Percentiles rank a stretch among this genome's conserved stretches.
Conservation (phyloP, 2,113 vertebrate genomes). For the Thamnophis sirtalis region DNA sequence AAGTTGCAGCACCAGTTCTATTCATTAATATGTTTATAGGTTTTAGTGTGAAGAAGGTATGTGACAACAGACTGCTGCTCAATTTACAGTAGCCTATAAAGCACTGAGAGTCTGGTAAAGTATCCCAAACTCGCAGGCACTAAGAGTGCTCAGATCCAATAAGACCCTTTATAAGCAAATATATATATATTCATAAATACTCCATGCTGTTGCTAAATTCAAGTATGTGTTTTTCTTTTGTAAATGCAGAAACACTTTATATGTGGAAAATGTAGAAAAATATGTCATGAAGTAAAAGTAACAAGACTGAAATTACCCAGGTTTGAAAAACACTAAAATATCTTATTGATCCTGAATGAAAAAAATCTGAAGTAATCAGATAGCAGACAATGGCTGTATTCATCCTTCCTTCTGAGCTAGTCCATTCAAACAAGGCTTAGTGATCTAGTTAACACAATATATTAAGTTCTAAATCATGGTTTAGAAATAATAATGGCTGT, state of each 20-base stretch:
- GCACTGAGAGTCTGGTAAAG: background rate
- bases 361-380: background rate
- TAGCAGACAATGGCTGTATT: background rate
- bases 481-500: background rate
- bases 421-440: background rate
- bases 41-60: background rate
- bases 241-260: background rate
- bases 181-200: background rate
- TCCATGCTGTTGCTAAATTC: background rate
- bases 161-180: background rate
- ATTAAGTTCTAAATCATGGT: background rate
- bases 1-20: background rate
- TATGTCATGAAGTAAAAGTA: background rate
- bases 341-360: background rate
- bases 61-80: background rate
- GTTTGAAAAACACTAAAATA: background rate
- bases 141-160: background rate
- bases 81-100: background rate
- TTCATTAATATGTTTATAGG: background rate
- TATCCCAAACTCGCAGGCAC: background rate
- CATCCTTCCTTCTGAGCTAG: background rate
- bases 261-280: background rate
- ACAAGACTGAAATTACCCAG: background rate
- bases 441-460: background rate
- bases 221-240: background rate